Percentiles rank a stretch among this genome's conserved stretches.
Evolutionary conservation across 2,888 invertebrate species (phyloP).

Genomic region (Melieria crassipennis): DNA sequence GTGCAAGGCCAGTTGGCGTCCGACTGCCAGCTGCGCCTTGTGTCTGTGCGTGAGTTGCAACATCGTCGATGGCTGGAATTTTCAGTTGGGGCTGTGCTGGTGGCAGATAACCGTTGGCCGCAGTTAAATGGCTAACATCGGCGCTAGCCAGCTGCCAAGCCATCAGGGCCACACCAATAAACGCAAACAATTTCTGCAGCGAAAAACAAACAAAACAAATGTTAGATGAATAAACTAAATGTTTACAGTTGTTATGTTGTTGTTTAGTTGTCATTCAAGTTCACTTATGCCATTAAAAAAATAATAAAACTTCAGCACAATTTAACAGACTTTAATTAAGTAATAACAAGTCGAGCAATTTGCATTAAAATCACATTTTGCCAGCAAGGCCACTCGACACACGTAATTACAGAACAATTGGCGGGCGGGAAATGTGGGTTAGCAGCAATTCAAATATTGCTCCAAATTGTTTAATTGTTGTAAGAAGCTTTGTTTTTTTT

Average conservation of each 20-base stretch:
- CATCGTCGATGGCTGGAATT: too few relatives aligned
- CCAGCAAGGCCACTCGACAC: too few relatives aligned
- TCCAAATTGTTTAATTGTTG: too few relatives aligned
- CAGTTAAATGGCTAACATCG: constrained; percentile 45
- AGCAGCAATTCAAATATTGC: too few relatives aligned
- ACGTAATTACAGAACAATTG: too few relatives aligned
- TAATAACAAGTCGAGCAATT: neutral
- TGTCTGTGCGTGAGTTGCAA: too few relatives aligned
- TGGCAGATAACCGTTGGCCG: constrained; percentile 9
- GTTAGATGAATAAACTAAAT: neutral
- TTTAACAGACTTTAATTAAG: constrained; percentile 7
- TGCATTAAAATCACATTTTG: too few relatives aligned
- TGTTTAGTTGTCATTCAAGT: neutral
- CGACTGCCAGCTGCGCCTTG: too few relatives aligned
- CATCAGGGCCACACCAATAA: constrained; percentile 41
- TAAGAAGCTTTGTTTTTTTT: too few relatives aligned
- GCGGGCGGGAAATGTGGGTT: too few relatives aligned
- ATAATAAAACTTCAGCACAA: neutral
- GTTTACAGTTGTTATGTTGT: neutral
- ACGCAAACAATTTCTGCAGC: constrained; percentile 49
- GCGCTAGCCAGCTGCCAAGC: constrained; percentile 40
- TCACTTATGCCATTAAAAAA: neutral
- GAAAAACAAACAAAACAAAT: constrained; percentile 11
- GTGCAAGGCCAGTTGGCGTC: too few relatives aligned
- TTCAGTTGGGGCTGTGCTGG: neutral